phyloP scores from a whole-genome alignment of 2,888 invertebrate species.

The Tholera decimalis region DNA sequence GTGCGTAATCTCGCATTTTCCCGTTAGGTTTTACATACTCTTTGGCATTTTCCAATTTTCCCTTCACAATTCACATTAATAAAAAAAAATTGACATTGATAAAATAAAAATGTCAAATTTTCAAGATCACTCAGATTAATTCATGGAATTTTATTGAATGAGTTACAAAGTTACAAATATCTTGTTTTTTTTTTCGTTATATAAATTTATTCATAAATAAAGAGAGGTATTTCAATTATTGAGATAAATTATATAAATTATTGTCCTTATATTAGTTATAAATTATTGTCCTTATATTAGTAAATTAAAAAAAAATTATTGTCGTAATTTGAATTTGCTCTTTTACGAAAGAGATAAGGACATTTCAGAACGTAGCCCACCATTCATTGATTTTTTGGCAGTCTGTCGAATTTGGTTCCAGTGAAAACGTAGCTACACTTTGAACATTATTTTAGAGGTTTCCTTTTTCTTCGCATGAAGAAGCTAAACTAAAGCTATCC shows the following conservation, averaged over 20 bases:
- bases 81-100: conserved; percentile 17
- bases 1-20: neutral
- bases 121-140: neutral
- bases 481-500: conserved; percentile 50
- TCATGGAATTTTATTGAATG: neutral
- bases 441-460: conserved; percentile 16
- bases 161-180: neutral
- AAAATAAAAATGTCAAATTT: conserved; percentile 13
- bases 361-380: conserved; percentile 43
- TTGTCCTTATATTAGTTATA: too few relatives aligned
- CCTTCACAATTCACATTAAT: neutral
- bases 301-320: neutral
- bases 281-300: too few relatives aligned
- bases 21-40: too few relatives aligned
- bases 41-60: conserved; percentile 6
- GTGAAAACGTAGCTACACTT: neutral
- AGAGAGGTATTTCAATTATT: neutral
- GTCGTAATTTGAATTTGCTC: neutral
- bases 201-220: neutral
- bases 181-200: too few relatives aligned
- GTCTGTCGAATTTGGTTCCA: conserved; percentile 57
- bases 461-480: conserved; percentile 33
- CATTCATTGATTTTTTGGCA: conserved; percentile 61
- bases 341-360: neutral
- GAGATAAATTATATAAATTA: too few relatives aligned